Evolutionary conservation across 2,797 vertebrate species (phyloP), one percentile per base, ranked within the genome.

Genomic region (Eidolon dupreanum): DNA sequence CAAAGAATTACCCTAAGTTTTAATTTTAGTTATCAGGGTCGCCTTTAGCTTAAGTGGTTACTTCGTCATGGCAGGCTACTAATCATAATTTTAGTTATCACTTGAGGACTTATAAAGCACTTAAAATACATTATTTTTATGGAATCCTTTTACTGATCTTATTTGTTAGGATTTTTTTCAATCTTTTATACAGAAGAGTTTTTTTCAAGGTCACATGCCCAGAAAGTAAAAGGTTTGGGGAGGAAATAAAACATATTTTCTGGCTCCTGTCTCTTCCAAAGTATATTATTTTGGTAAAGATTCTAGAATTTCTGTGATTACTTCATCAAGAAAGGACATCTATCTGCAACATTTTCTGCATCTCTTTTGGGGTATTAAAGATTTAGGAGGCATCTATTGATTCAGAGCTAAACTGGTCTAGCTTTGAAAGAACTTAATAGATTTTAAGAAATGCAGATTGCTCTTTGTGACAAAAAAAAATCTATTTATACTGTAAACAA

Each of bases 381-480:
- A 84, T 97, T 93, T 55, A 87, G 16, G 61, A 93, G 90, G 4
- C 24, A 70, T 53, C 41, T 82, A 66, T 28, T 43, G 33, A 88
- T 63, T 89, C 66, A 87, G 49, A 97, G 43, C 28, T 31, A 77
- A 77, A 43, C 88, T 81, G 38, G 38, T 43, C 92, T 65, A 79
- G 15, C 24, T 92, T 83, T 96, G 22, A 89, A 94, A 95, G 22
- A 70, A 82, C 33, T 70, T 88, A 73, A 63, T 55, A 70, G 36
- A 94, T 81, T 93, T 95, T 70, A 82, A 95, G 78, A 89, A 90
- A 73, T 74, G 28, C 24, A 95, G 49, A 78, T 96, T 96, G 28
- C 66, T 84, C 51, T 93, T 92, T 92, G 81, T 46, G 71, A 68
- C 33, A 74, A 59, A 94, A 61, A 94, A 95, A 65, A 57, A 41